Percentiles rank a stretch among this genome's conserved stretches.
Conservation (phyloP, 1,140 invertebrate species). For the Apis laboriosa region DNA sequence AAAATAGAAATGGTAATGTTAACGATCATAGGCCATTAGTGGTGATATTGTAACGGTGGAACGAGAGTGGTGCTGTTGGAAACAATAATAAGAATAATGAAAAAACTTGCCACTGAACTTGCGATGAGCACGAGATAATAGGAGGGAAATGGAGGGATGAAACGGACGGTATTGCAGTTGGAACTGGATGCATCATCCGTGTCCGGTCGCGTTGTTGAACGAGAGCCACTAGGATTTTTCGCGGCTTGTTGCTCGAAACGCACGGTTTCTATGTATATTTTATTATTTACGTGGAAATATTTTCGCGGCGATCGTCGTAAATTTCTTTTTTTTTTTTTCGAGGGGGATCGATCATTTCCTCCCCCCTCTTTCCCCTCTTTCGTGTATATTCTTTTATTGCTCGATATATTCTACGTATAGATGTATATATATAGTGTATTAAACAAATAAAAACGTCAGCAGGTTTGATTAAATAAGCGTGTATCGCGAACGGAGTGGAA, state of each 20-base stretch:
- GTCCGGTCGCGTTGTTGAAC: background rate
- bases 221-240: background rate
- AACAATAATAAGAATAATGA: slow-evolving; percentile 35
- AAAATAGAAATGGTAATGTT: slow-evolving; percentile 48
- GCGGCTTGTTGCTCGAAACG: background rate
- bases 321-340: background rate
- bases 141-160: background rate
- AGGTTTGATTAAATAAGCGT: background rate
- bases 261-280: background rate
- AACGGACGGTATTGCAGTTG: background rate
- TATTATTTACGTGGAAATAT: background rate
- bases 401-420: background rate
- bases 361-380: no score
- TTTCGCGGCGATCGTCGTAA: background rate
- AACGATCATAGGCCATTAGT: background rate
- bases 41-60: background rate
- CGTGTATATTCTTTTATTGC: no score
- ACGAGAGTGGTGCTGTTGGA: background rate
- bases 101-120: background rate
- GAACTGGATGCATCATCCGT: background rate
- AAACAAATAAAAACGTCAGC: slow-evolving; percentile 13
- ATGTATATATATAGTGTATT: background rate
- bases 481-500: no score
- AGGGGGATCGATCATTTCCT: background rate
- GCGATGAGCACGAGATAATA: slow-evolving; percentile 35